Percentiles rank a stretch among this genome's conserved stretches.
These are phyloP conservation scores for Drosophila pandora DNA, from an alignment of 1,140 invertebrate species.

Conservation along the genomic window DNA sequence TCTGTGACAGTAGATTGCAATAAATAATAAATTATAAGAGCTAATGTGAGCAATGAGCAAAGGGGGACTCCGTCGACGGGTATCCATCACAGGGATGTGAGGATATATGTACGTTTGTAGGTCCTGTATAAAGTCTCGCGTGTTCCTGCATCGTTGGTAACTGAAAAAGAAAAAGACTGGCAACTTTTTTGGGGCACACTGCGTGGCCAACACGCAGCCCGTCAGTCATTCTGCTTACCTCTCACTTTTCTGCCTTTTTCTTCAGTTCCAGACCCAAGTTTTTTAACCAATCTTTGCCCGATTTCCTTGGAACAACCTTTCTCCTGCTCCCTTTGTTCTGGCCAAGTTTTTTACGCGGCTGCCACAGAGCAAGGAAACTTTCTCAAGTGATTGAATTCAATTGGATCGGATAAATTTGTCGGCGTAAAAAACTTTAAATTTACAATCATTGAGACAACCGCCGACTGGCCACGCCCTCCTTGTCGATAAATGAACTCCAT, in stretches of 20 bases:
- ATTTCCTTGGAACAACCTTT: slow-evolving; percentile 41
- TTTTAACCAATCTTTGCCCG: neutral
- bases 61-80: slow-evolving; percentile 14
- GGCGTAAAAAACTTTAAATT: slow-evolving; percentile 61
- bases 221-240: slow-evolving; percentile 36
- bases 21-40: slow-evolving; percentile 76
- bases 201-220: slow-evolving; percentile 52
- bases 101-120: slow-evolving; percentile 15
- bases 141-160: slow-evolving; percentile 50
- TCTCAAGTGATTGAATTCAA: slow-evolving; percentile 71
- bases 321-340: slow-evolving; percentile 40
- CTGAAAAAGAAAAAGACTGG: neutral
- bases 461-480: neutral
- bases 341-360: slow-evolving; percentile 44
- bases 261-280: neutral
- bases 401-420: slow-evolving; percentile 42
- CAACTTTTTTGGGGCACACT: slow-evolving; percentile 21
- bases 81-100: slow-evolving; percentile 49
- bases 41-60: slow-evolving; percentile 62
- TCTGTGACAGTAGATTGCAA: slow-evolving; percentile 66
- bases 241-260: slow-evolving; percentile 24
- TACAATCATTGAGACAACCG: slow-evolving; percentile 48
- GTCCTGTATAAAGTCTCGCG: slow-evolving; percentile 43
- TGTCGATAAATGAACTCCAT: slow-evolving; percentile 39
- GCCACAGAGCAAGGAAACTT: slow-evolving; percentile 33